phyloP scores from a whole-genome alignment of 2,797 vertebrate species.

The Falco naumanni region DNA sequence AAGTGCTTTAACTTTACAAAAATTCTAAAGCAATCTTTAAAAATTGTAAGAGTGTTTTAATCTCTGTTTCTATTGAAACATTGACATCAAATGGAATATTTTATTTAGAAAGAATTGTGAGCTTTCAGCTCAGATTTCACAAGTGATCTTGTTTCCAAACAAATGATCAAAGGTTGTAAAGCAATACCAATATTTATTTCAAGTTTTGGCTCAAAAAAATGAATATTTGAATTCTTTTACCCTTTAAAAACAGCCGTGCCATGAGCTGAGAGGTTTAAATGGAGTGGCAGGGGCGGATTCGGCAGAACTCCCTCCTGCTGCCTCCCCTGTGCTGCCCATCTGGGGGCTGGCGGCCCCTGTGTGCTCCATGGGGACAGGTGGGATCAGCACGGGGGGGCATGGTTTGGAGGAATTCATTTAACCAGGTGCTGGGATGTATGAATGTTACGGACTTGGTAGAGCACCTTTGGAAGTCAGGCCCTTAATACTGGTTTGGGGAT shows the following conservation, averaged over 20 bases:
- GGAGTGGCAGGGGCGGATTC: neutral
- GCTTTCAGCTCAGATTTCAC: neutral
- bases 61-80: neutral
- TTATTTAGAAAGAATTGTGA: neutral
- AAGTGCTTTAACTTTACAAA: neutral
- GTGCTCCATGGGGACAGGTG: neutral
- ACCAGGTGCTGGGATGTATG: neutral
- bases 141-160: neutral
- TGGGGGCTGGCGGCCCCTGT: neutral
- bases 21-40: neutral
- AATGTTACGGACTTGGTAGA: neutral
- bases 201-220: neutral
- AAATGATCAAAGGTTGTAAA: neutral
- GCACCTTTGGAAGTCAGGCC: neutral
- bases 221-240: neutral
- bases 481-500: neutral
- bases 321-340: neutral
- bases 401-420: neutral
- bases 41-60: neutral
- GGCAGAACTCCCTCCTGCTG: neutral
- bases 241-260: neutral
- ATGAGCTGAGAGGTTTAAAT: neutral
- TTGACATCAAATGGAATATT: neutral
- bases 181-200: neutral
- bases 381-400: neutral